These are phyloP conservation scores for Eucera pruinosa DNA, from an alignment of 2,888 invertebrate species.

Conservation along the genomic window DNA sequence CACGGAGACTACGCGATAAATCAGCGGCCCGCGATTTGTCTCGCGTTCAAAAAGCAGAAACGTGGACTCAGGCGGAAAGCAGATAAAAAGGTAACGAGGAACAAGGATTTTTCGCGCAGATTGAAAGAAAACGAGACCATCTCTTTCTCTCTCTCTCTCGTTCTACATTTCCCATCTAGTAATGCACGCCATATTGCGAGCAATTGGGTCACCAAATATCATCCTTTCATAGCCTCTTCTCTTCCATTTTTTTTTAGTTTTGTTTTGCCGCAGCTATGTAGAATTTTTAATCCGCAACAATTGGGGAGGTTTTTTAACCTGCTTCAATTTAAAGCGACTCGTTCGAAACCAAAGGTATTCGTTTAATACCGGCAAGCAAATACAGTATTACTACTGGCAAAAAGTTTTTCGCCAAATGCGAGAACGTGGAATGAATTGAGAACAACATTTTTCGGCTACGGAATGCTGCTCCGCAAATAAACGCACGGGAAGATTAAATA, in stretches of 20 bases:
- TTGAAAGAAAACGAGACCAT: slow-evolving; percentile 13
- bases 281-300: too few relatives aligned
- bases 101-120: slow-evolving; percentile 31
- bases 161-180: background rate
- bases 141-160: slow-evolving; percentile 5
- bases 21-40: slow-evolving; percentile 63
- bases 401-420: too few relatives aligned
- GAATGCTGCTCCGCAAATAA: too few relatives aligned
- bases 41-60: slow-evolving; percentile 53
- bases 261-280: too few relatives aligned
- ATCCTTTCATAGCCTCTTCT: background rate
- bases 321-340: too few relatives aligned
- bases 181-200: background rate
- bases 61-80: slow-evolving; percentile 39
- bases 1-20: slow-evolving; percentile 50
- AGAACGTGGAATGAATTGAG: too few relatives aligned
- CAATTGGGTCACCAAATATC: background rate
- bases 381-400: too few relatives aligned
- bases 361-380: too few relatives aligned
- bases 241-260: background rate
- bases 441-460: too few relatives aligned
- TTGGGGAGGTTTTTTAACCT: too few relatives aligned
- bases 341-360: too few relatives aligned
- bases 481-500: too few relatives aligned
- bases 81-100: slow-evolving; percentile 45